Evolutionary conservation across 2,888 invertebrate species (phyloP).

Genomic region (Clostera curtula): DNA sequence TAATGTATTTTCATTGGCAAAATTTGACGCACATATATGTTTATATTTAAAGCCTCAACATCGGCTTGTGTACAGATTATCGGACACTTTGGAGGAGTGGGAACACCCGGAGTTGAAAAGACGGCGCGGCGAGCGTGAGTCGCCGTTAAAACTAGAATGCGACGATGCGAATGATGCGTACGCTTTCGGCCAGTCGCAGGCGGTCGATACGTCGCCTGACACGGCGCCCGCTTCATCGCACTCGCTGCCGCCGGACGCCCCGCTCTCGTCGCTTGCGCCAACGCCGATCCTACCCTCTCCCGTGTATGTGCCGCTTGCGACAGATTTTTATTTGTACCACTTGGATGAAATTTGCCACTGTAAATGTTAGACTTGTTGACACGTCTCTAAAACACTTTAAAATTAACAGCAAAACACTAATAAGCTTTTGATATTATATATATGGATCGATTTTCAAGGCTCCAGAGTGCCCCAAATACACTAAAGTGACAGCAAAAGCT

Average conservation of each 20-base stretch:
- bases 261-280: slow-evolving; percentile 21
- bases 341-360: not conserved
- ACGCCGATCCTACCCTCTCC: slow-evolving; percentile 29
- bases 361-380: not conserved
- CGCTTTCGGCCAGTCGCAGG: slow-evolving; percentile 75
- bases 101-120: slow-evolving; percentile 64
- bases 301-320: slow-evolving; percentile 32
- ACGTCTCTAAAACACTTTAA: slow-evolving; percentile 3
- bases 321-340: slow-evolving; percentile 4
- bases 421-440: slow-evolving; percentile 6
- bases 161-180: slow-evolving; percentile 82
- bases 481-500: too few species aligned
- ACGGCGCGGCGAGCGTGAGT: slow-evolving; percentile 75
- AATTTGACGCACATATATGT: too few species aligned
- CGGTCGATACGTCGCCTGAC: slow-evolving; percentile 28
- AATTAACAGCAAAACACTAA: not conserved
- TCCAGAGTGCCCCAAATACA: slow-evolving; percentile 24
- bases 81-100: slow-evolving; percentile 64
- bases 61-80: slow-evolving; percentile 59
- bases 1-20: too few species aligned
- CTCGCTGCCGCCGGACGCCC: slow-evolving; percentile 19
- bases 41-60: slow-evolving; percentile 24
- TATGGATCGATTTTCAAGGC: slow-evolving; percentile 13
- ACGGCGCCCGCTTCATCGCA: slow-evolving; percentile 49
- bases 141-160: slow-evolving; percentile 82